Base-by-base conservation (phyloP, 2,797 vertebrate genomes). In the Sebastes umbrosus region DNA sequence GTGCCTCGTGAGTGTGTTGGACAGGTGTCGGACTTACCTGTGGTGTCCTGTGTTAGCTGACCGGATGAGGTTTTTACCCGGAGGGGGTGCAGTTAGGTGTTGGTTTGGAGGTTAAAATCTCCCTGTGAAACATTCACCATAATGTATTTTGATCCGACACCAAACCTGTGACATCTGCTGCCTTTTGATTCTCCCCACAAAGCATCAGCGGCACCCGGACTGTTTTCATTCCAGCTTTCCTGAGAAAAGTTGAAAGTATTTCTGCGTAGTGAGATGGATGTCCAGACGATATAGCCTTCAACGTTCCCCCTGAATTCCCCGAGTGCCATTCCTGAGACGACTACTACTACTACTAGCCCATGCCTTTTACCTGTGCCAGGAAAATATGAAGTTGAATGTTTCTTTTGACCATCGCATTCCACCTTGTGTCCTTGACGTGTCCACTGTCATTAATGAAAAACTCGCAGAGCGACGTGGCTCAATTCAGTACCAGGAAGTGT, bases 321-420 rank as follows among this genome's bases (percentile, higher is more conserved):
- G 78, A 89, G 91, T 88, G 89, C 93, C 92, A 92, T 93, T 85
- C 84, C 87, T 86, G 82, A 92, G 92, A 95, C 92, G 87, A 94
- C 94, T 94, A 95, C 92, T 87, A 94, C 94, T 87, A 94, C 94
- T 94, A 87, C 93, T 92, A 90, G 83, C 88, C 91, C 87, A 83
- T 80, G 89, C 93, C 91, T 91, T 92, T 90, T 85, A 88, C 86
- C 90, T 87, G 92, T 94, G 92, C 92, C 93, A 93, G 92, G 84
- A 90, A 89, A 83, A 84, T 86, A 77, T 89, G 64, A 87, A 89
- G 84, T 84, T 88, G 90, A 93, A 92, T 92, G 90, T 92, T 87
- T 87, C 69, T 82, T 46, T 34, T 73, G 14, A 85, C 70, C 83
- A 80, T 80, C 50, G 18, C 80, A 64, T 83, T 88, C 84, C 87